Conservation (phyloP, 2,797 vertebrate species). For the Amblyraja radiata region DNA sequence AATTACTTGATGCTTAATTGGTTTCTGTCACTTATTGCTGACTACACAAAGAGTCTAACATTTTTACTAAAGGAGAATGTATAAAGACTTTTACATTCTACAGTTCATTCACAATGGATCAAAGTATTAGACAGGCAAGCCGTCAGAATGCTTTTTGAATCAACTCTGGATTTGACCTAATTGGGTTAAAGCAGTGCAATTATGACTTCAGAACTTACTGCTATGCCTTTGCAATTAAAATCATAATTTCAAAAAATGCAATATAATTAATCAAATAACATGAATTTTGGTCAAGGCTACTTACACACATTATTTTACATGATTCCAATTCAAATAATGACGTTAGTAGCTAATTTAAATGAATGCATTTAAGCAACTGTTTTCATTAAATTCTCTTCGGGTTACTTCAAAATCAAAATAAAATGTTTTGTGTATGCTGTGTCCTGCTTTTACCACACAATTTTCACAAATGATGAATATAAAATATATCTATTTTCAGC, state of each 20-base stretch:
- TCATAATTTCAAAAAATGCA: neutral
- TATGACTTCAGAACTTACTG: neutral
- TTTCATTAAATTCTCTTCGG: neutral
- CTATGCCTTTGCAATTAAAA: too few relatives aligned
- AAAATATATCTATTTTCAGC: neutral
- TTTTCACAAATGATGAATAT: neutral
- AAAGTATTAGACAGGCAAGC: neutral
- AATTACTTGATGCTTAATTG: neutral
- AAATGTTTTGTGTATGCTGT: too few relatives aligned
- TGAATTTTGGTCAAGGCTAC: neutral
- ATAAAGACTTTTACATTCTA: neutral
- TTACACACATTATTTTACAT: neutral
- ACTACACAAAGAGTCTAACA: neutral
- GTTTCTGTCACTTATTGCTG: neutral
- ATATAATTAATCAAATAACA: neutral
- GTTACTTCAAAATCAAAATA: neutral
- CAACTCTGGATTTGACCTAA: neutral
- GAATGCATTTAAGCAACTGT: neutral
- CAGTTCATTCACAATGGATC: neutral
- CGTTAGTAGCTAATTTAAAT: constrained; percentile 3
- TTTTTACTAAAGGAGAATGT: neutral
- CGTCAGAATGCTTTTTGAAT: neutral
- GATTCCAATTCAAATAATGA: neutral
- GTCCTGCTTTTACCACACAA: neutral
- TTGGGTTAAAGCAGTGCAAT: neutral